Evolutionary conservation across 1,140 invertebrate genomes (phyloP).

Genomic region (Trichonephila clavata): DNA sequence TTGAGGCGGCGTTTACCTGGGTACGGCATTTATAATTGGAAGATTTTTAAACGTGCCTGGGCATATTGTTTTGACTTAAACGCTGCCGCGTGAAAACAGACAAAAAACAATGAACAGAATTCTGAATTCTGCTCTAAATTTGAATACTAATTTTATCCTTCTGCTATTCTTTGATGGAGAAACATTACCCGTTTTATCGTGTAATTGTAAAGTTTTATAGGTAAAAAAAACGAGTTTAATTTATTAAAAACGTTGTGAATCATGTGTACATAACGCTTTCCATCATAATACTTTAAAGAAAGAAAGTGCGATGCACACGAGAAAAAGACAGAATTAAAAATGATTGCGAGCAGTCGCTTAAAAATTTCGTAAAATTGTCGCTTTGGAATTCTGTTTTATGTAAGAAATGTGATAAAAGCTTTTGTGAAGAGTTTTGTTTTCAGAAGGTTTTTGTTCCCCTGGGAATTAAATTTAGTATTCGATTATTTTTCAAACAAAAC

Average conservation of each 20-base stretch:
- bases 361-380: too few relatives aligned
- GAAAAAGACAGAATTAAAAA: neutral
- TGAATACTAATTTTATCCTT: constrained; percentile 56
- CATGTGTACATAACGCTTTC: neutral
- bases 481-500: too few relatives aligned
- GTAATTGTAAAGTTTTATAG: neutral
- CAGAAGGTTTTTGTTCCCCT: too few relatives aligned
- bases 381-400: too few relatives aligned
- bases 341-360: neutral
- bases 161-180: neutral
- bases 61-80: constrained; percentile 40
- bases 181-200: neutral
- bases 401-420: too few relatives aligned
- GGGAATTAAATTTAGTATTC: too few relatives aligned
- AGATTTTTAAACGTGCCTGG: constrained; percentile 43
- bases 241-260: neutral
- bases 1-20: neutral
- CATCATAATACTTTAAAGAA: neutral
- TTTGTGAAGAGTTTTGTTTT: too few relatives aligned
- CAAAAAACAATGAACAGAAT: neutral
- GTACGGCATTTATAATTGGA: constrained; percentile 61
- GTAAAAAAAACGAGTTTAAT: neutral
- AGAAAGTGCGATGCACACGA: neutral
- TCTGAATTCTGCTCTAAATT: neutral
- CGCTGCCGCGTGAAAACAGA: neutral